Percentiles rank a stretch among this genome's conserved stretches.
These are phyloP conservation scores for Drosophila santomea DNA, from an alignment of 1,140 invertebrate genomes.

Conservation along the genomic window DNA sequence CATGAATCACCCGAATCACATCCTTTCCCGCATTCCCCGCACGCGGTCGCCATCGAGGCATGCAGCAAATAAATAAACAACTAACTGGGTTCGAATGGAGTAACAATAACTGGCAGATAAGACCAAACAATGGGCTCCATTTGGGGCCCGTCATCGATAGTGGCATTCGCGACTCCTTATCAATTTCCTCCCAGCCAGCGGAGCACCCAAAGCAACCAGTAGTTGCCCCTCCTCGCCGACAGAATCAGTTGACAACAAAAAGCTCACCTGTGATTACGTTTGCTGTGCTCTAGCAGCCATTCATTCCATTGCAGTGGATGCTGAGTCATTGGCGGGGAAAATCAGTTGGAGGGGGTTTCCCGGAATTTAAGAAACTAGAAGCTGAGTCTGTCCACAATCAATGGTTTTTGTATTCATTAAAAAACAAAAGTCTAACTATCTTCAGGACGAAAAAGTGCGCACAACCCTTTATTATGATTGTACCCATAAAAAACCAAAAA, in stretches of 20 bases:
- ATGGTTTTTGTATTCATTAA: no score
- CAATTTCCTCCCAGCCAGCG: conserved; percentile 10
- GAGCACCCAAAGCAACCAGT: not conserved
- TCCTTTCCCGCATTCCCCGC: not conserved
- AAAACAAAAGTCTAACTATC: no score
- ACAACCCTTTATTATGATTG: no score
- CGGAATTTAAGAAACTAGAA: not conserved
- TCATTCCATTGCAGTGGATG: not conserved
- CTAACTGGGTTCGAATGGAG: conserved; percentile 17
- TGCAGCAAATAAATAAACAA: conserved; percentile 28
- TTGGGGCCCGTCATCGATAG: conserved; percentile 47
- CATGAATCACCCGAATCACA: conserved; percentile 40
- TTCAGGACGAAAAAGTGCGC: no score
- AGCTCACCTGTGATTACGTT: conserved; percentile 15
- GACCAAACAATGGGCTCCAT: conserved; percentile 35
- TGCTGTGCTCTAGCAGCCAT: not conserved
- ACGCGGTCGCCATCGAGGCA: conserved; percentile 17
- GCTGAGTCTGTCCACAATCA: no score
- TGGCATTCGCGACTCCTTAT: conserved; percentile 26
- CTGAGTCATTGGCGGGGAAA: conserved; percentile 5
- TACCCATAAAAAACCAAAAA: no score
- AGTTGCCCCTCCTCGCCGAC: not conserved
- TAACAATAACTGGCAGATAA: conserved; percentile 49
- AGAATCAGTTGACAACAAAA: conserved; percentile 35
- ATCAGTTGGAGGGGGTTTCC: not conserved